Conservation (phyloP, 92 coral and sea anemone species). For the Muricea muricata region DNA sequence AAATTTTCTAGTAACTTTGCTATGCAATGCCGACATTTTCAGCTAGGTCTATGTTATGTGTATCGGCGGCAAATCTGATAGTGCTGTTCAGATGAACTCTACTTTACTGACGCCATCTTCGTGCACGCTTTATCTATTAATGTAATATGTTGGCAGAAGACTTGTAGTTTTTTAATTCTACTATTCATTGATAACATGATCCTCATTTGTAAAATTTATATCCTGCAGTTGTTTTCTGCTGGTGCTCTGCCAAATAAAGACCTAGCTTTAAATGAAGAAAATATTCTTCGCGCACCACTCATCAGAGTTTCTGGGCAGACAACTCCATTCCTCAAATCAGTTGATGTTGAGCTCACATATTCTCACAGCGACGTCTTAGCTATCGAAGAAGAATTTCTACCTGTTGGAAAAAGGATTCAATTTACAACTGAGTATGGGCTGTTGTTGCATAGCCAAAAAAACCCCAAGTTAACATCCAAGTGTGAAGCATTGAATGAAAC, state of each 20-base stretch:
- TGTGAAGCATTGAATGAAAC: neutral
- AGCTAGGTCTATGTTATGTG: too few relatives aligned
- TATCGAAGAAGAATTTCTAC: neutral
- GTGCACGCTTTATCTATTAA: too few relatives aligned
- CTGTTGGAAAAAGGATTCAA: neutral
- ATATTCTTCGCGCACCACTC: neutral
- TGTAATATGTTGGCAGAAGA: too few relatives aligned
- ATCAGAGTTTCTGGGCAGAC: neutral
- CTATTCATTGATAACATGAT: too few relatives aligned
- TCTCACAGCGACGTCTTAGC: neutral
- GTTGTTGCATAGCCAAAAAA: neutral
- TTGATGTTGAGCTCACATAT: constrained; percentile 10
- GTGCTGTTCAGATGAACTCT: too few relatives aligned
- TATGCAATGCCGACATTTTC: too few relatives aligned
- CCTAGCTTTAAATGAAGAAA: neutral
- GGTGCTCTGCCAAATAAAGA: neutral
- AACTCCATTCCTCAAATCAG: neutral
- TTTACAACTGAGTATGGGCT: neutral
- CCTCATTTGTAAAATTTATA: neutral
- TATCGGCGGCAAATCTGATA: too few relatives aligned
- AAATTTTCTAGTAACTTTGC: too few relatives aligned
- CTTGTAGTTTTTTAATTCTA: too few relatives aligned
- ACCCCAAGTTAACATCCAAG: neutral
- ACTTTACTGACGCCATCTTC: too few relatives aligned
- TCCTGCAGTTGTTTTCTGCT: constrained; percentile 3